These are phyloP conservation scores for Linnaemya vulpina DNA, from an alignment of 2,888 invertebrate genomes.

Conservation along the genomic window DNA sequence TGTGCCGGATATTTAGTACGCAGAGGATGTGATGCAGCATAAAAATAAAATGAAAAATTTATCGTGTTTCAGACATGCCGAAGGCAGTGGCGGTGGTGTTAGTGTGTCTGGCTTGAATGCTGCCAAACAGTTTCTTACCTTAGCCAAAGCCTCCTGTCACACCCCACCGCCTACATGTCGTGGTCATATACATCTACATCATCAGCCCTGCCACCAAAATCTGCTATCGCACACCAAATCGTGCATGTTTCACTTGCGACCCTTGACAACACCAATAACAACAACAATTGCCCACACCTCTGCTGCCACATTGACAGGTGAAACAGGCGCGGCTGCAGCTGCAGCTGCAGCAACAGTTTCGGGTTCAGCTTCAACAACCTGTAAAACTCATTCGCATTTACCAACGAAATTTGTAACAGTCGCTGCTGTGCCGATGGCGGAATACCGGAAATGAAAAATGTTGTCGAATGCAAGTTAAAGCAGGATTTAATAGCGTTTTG, in stretches of 20 bases:
- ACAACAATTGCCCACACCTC: background rate
- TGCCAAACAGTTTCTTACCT: slow-evolving; percentile 66
- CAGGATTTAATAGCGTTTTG: slow-evolving; percentile 26
- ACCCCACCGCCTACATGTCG: slow-evolving; percentile 76
- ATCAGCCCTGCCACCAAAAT: slow-evolving; percentile 52
- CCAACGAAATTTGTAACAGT: slow-evolving; percentile 66
- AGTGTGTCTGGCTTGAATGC: slow-evolving; percentile 72
- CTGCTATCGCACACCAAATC: slow-evolving; percentile 60
- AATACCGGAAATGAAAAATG: slow-evolving; percentile 78
- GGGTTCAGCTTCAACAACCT: slow-evolving; percentile 37
- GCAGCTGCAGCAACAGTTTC: slow-evolving; percentile 29
- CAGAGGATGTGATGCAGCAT: slow-evolving; percentile 82
- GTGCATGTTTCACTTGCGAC: slow-evolving; percentile 64
- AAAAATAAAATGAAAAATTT: slow-evolving; percentile 74
- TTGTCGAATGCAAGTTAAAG: slow-evolving; percentile 35
- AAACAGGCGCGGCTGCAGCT: slow-evolving; percentile 34
- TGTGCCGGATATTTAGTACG: slow-evolving; percentile 83
- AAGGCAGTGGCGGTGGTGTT: slow-evolving; percentile 27
- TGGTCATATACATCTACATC: slow-evolving; percentile 31
- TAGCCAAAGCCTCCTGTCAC: slow-evolving; percentile 77
- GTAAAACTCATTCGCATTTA: slow-evolving; percentile 55
- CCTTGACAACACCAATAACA: slow-evolving; percentile 47
- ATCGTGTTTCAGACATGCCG: slow-evolving; percentile 56
- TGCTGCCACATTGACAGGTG: slow-evolving; percentile 4
- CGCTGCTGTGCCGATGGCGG: slow-evolving; percentile 75